phyloP scores from a whole-genome alignment of 1,140 invertebrate genomes.

The Sarcophaga peregrina region DNA sequence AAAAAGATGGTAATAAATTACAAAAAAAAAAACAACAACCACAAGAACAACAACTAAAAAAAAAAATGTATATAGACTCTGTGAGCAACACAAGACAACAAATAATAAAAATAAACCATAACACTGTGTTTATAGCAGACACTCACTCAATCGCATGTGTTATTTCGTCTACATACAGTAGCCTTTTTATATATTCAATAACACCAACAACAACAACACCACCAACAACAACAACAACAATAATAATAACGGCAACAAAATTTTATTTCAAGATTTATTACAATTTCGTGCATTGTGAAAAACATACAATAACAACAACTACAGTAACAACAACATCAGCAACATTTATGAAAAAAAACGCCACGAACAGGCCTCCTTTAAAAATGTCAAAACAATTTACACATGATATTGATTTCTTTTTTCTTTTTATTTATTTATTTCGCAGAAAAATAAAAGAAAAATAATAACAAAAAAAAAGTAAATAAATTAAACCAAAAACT shows the following conservation, averaged over 20 bases:
- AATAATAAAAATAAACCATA: background rate
- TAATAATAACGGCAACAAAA: background rate
- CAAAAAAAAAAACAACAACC: background rate
- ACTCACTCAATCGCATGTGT: background rate
- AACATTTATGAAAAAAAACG: no score
- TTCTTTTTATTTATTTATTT: background rate
- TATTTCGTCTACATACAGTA: slow-evolving; percentile 17
- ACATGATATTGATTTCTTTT: slow-evolving; percentile 22
- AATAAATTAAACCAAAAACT: slow-evolving; percentile 32
- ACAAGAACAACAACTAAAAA: background rate
- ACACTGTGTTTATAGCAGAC: background rate
- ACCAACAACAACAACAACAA: background rate
- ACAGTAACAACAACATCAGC: background rate
- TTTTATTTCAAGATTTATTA: slow-evolving; percentile 45
- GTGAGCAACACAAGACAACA: background rate
- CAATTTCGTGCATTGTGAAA: slow-evolving; percentile 45
- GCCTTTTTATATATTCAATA: slow-evolving; percentile 22
- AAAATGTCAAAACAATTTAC: slow-evolving; percentile 38
- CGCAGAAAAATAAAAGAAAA: background rate
- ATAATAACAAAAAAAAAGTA: background rate
- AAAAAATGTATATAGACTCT: background rate
- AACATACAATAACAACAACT: background rate
- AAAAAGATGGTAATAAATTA: slow-evolving; percentile 44
- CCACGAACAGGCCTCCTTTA: slow-evolving; percentile 42
- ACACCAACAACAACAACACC: slow-evolving; percentile 25